These are phyloP conservation scores for Prochilodus magdalenae DNA, from an alignment of 2,113 vertebrate genomes.

Conservation along the genomic window DNA sequence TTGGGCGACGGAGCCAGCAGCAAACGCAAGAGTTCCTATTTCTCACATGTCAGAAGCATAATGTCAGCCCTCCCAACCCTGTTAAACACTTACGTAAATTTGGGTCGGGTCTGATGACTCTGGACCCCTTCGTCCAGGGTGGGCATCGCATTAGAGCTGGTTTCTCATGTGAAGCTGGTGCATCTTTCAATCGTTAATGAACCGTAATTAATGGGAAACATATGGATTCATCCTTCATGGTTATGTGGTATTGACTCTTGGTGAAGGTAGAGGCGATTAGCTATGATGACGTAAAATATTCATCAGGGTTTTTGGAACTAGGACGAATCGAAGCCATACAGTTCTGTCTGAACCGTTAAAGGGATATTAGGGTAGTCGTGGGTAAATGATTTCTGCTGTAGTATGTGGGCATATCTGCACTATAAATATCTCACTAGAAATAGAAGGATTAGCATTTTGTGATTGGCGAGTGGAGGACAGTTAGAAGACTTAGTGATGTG, in stretches of 20 bases:
- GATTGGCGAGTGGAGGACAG: background rate
- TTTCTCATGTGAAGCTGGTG: slow-evolving; percentile 52
- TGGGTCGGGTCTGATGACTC: slow-evolving; percentile 50
- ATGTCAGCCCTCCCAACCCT: slow-evolving; percentile 40
- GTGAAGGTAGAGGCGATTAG: slow-evolving; percentile 27
- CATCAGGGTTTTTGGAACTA: slow-evolving; percentile 26
- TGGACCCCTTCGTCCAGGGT: slow-evolving; percentile 20
- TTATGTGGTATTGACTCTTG: slow-evolving; percentile 55
- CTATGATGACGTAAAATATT: slow-evolving; percentile 30
- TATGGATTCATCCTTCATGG: slow-evolving; percentile 45
- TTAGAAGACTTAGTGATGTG: background rate
- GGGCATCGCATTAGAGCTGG: slow-evolving; percentile 28
- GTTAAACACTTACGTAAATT: slow-evolving; percentile 60
- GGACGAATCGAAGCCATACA: slow-evolving; percentile 10
- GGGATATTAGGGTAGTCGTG: slow-evolving; percentile 12
- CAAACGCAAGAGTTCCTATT: slow-evolving; percentile 73
- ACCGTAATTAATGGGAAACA: slow-evolving; percentile 55
- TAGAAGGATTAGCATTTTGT: background rate
- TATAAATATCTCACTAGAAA: background rate
- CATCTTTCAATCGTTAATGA: slow-evolving; percentile 30
- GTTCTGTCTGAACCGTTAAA: background rate
- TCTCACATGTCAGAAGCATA: slow-evolving; percentile 55
- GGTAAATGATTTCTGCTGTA: slow-evolving; percentile 8
- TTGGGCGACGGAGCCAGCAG: slow-evolving; percentile 76
- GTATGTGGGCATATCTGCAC: no score